Evolutionary conservation across 1,140 invertebrate species (phyloP), one percentile per base, ranked within the genome.

Genomic region (Trissolcus basalis): DNA sequence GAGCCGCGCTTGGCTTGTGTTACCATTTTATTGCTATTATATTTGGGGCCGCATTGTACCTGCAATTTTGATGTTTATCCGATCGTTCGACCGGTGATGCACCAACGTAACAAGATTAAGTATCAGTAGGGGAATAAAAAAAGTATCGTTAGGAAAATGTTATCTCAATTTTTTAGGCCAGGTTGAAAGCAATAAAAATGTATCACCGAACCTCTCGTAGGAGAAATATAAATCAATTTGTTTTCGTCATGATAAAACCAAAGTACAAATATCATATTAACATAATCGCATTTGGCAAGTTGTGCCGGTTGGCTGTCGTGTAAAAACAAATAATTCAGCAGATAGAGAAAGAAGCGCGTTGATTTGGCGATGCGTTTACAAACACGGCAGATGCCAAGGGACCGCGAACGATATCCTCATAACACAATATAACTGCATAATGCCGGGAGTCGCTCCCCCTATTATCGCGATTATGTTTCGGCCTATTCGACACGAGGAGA

Each of bases 61-160:
- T 86, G 86, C 83, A 87, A 86, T 87, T 86, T 85, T 70, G 65
- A 68, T 48, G 48, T 79, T 82, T 87, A 87, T 88, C 87, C 61
- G 35, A 65, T 54, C 70, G 80, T 81, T 82, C 84, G 78, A 88
- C 85, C 86, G 55, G 53, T 32, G 41, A 55, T 58, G 77, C 50
- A 71, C n/a, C n/a, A n/a, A n/a, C n/a, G n/a, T n/a, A n/a, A n/a
- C n/a, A n/a, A n/a, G n/a, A n/a, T n/a, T n/a, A n/a, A n/a, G n/a
- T n/a, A n/a, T n/a, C n/a, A n/a, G n/a, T n/a, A n/a, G n/a, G 36
- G 32, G 56, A 68, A 75, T 54, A 70, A 69, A 70, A 69, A n/a
- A n/a, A n/a, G n/a, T n/a, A n/a, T n/a, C n/a, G n/a, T n/a, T n/a
- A n/a, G n/a, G n/a, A n/a, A n/a, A n/a, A n/a, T n/a, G n/a, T n/a